phyloP scores from a whole-genome alignment of 2,797 vertebrate genomes.

The Coregonus ussuriensis region DNA sequence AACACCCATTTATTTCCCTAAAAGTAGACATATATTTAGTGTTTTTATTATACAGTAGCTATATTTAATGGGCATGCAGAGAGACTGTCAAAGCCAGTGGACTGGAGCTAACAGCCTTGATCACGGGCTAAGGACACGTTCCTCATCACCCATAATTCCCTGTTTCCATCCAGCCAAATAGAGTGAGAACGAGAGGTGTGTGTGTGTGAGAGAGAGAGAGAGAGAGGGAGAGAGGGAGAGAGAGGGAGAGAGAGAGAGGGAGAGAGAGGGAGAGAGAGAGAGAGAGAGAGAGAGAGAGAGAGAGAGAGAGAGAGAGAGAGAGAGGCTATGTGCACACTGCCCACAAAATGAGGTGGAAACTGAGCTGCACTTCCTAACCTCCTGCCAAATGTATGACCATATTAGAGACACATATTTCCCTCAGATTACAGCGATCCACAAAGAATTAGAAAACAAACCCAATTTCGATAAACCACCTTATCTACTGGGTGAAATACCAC shows the following conservation, averaged over 20 bases:
- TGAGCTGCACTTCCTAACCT: no score
- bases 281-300: background rate
- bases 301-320: background rate
- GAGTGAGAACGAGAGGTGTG: no score
- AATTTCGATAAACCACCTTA: no score
- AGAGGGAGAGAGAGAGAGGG: background rate
- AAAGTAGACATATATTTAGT: constrained; percentile 71
- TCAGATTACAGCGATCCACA: no score
- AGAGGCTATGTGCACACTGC: no score
- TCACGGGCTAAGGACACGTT: constrained; percentile 18
- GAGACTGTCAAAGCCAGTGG: constrained; percentile 37
- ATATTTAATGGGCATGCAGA: constrained; percentile 63
- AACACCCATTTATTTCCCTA: constrained; percentile 70
- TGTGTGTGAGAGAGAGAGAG: background rate
- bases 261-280: background rate
- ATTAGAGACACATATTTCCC: no score
- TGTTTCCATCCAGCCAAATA: constrained; percentile 14
- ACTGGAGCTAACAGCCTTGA: constrained; percentile 12
- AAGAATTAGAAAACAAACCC: no score
- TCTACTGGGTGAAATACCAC: no score
- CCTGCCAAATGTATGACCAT: no score
- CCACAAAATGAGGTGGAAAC: no score
- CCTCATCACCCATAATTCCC: constrained; percentile 33
- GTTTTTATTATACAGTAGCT: constrained; percentile 62
- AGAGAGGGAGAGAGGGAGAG: background rate